Evolutionary conservation across 1,140 invertebrate species (phyloP), one percentile per base, ranked within the genome.

Genomic region (Tetramorium alpestre): DNA sequence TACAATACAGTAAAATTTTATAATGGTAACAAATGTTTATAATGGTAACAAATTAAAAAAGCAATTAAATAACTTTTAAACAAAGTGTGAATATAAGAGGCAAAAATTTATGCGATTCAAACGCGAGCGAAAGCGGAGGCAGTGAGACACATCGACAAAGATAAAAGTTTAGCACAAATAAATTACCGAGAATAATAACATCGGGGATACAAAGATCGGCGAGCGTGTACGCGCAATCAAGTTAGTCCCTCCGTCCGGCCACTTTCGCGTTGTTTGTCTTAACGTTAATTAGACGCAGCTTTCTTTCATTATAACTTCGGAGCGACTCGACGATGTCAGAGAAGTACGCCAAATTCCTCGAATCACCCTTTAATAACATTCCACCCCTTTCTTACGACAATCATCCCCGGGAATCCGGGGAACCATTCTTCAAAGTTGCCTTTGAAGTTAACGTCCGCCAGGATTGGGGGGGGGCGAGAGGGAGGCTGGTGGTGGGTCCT

Each of bases 351-450:
- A 75, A 56, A 86, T 51, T 73, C 69, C 77, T 67, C 75, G 82
- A 90, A 91, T 86, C 87, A 73, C 22, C 86, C 89, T 91, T 90
- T 91, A 86, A 90, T 89, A 90, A 90, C 76, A 84, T 78, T 85
- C 78, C 89, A 90, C 76, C 87, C 89, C 87, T 91, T 91, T 90
- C 89, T 90, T 81, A 85, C 76, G 89, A 90, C 76, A 90, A 88
- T 91, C 89, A 87, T 76, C 44, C 77, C 67, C 51, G 65, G 33
- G 75, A 81, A 86, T 70, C 76, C 72, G 73, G 64, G 60, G 64
- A 73, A 76, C 73, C 80, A 60, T 81, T 60, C 76, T 86, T 81
- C 75, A 86, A 90, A 90, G 86, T 91, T 88, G 44, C 81, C 89
- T 91, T 91, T 91, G 89, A 91, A 91, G 89, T 90, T 69, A 80